A percentile compares a stretch with the other conserved stretches of the same genome.
Evolutionary conservation across 1,140 invertebrate genomes (phyloP).

Genomic region (Drosophila orena): DNA sequence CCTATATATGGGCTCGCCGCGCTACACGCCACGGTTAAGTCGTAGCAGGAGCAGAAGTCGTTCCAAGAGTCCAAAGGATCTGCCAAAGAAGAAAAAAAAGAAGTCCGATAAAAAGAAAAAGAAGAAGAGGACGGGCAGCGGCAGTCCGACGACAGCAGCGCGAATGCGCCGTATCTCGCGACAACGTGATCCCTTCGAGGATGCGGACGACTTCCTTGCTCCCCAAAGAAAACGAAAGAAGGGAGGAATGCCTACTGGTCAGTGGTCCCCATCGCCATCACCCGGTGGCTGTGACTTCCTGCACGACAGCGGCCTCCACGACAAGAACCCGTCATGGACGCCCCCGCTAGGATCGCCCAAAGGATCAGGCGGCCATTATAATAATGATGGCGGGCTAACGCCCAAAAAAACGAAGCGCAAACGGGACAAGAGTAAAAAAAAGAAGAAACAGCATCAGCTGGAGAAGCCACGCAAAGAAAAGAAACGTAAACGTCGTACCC

Average conservation of each 20-base stretch:
- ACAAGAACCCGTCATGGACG: constrained; percentile 78
- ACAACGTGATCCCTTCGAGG: constrained; percentile 73
- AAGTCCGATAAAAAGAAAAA: constrained; percentile 72
- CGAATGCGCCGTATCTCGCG: constrained; percentile 63
- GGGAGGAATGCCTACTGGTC: constrained; percentile 15
- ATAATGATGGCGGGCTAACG: constrained; percentile 47
- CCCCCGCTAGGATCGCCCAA: constrained; percentile 85
- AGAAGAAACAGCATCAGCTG: constrained; percentile 66
- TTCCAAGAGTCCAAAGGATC: constrained; percentile 61
- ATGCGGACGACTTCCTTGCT: constrained; percentile 58
- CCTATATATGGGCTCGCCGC: constrained; percentile 51
- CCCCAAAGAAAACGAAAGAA: constrained; percentile 64
- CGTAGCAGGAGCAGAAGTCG: constrained; percentile 51
- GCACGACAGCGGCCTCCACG: constrained; percentile 20
- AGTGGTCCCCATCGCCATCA: constrained; percentile 73
- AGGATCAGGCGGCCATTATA: constrained; percentile 53
- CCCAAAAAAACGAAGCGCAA: constrained; percentile 82
- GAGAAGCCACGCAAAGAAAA: constrained; percentile 87
- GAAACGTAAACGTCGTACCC: constrained; percentile 86
- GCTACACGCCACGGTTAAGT: constrained; percentile 71
- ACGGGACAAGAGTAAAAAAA: constrained; percentile 80
- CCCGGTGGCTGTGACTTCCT: constrained; percentile 51
- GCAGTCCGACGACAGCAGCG: constrained; percentile 54
- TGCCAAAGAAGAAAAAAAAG: constrained; percentile 76
- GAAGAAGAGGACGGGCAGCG: constrained; percentile 57